phyloP scores from a whole-genome alignment of 2,113 vertebrate genomes.

The Halcyon malimbica region DNA sequence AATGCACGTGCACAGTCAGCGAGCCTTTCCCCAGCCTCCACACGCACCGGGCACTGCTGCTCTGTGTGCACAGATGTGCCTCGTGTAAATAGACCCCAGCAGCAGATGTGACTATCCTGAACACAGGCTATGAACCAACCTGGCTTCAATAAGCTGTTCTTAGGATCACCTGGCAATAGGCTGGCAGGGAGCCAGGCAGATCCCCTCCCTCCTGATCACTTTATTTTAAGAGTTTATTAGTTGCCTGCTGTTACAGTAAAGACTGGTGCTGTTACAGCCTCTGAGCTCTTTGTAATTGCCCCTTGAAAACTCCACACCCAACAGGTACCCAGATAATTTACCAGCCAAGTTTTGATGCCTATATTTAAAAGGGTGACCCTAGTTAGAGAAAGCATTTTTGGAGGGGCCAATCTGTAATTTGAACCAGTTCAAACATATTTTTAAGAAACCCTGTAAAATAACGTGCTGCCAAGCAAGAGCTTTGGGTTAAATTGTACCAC shows the following conservation, averaged over 20 bases:
- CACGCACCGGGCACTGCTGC: fast-evolving
- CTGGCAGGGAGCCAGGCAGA: neutral
- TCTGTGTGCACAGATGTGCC: neutral
- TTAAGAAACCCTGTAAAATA: slow-evolving; percentile 24
- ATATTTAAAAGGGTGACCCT: neutral
- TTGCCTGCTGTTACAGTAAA: neutral
- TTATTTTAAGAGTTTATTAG: neutral
- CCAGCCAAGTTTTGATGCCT: neutral
- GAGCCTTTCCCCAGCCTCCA: neutral
- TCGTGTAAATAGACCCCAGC: neutral
- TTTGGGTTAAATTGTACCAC: slow-evolving; percentile 31
- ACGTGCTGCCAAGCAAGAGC: neutral
- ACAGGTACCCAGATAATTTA: neutral
- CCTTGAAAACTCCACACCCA: neutral
- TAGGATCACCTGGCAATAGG: neutral
- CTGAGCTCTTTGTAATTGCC: neutral
- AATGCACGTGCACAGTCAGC: too few species aligned
- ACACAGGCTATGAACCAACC: neutral
- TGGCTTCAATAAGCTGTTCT: neutral
- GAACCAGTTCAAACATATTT: slow-evolving; percentile 29
- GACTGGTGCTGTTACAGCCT: neutral
- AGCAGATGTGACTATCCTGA: neutral
- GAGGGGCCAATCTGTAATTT: neutral
- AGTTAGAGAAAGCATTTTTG: neutral
- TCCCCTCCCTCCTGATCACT: fast-evolving